phyloP scores from a whole-genome alignment of 2,888 invertebrate genomes.

The Oscheius myriophilus region DNA sequence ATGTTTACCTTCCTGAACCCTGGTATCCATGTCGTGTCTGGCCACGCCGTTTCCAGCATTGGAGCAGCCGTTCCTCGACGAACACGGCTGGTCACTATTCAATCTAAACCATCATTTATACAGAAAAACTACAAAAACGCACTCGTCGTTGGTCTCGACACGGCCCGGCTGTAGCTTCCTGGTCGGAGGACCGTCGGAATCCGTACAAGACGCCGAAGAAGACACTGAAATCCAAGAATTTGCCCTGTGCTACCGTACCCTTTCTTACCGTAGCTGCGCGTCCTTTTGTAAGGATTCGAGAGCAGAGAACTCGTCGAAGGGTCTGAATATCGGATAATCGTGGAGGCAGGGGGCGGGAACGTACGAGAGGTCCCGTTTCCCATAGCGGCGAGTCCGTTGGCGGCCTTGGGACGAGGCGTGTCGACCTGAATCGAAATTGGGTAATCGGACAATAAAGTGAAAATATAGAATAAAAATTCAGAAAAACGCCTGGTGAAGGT shows the following conservation, averaged over 20 bases:
- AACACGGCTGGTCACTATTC: constrained; percentile 15
- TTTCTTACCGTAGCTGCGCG: constrained; percentile 8
- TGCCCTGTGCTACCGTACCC: no score
- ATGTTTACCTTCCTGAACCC: no score
- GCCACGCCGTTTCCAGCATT: constrained; percentile 17
- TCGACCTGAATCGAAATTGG: no score
- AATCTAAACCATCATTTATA: no score
- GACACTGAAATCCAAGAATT: background rate
- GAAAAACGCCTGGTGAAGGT: no score
- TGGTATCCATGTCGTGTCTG: background rate
- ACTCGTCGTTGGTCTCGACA: background rate
- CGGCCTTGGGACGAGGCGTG: no score
- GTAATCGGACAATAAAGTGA: no score
- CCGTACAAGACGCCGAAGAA: background rate
- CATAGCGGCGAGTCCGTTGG: no score
- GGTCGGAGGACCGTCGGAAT: constrained; percentile 5
- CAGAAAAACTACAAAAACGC: background rate
- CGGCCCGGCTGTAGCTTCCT: constrained; percentile 2
- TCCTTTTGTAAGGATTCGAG: constrained; percentile 9
- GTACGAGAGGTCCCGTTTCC: no score
- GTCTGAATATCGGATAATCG: background rate
- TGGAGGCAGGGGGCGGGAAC: no score
- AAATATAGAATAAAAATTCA: no score
- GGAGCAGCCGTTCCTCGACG: constrained; percentile 16
- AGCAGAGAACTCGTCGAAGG: constrained; percentile 1